These are phyloP conservation scores for Beris morrisii DNA, from an alignment of 2,888 invertebrate genomes.

Conservation along the genomic window DNA sequence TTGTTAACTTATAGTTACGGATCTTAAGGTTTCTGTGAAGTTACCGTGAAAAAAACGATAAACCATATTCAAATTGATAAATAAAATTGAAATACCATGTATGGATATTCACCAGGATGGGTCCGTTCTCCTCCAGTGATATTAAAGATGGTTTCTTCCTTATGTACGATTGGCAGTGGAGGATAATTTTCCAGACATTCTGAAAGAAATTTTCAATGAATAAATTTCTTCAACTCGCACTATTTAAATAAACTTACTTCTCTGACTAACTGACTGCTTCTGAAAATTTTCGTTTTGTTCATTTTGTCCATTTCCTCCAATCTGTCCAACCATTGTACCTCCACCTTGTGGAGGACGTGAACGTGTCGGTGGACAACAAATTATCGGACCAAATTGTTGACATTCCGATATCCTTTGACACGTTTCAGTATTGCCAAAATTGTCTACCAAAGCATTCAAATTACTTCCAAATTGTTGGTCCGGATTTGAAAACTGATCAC, in stretches of 20 bases:
- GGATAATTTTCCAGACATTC: constrained; percentile 3
- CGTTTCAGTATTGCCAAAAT: neutral
- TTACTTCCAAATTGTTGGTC: no score
- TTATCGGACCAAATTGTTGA: neutral
- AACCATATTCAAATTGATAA: no score
- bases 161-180: neutral
- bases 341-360: neutral
- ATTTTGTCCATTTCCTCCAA: neutral
- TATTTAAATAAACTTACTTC: no score
- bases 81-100: constrained; percentile 29
- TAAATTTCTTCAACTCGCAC: no score
- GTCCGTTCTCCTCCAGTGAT: constrained; percentile 29
- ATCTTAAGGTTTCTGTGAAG: no score
- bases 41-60: no score
- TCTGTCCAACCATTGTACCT: neutral
- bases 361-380: constrained; percentile 6
- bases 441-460: neutral
- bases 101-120: constrained; percentile 37
- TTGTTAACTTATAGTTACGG: no score
- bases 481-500: no score
- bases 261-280: no score
- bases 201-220: neutral
- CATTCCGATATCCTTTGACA: neutral
- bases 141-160: neutral
- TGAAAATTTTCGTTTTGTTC: no score